Conservation (phyloP, 2,797 vertebrate genomes). For the Gymnopithys bicolor region DNA sequence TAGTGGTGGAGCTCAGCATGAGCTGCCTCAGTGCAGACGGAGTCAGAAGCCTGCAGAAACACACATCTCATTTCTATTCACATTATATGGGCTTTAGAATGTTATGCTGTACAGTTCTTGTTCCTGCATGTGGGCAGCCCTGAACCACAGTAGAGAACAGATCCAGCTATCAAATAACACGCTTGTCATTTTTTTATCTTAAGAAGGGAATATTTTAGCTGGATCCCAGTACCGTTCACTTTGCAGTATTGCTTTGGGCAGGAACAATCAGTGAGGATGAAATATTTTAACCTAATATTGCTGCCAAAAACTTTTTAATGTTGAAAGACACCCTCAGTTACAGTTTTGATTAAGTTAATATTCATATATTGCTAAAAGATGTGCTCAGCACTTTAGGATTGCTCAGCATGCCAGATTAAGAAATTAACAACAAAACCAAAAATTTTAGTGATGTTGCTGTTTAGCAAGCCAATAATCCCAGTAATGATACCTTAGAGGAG, state of each 20-base stretch:
- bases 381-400: not conserved
- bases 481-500: not conserved
- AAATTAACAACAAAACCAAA: not conserved
- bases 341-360: not conserved
- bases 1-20: not conserved
- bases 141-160: not conserved
- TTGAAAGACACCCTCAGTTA: not conserved
- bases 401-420: not conserved
- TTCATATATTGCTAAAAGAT: not conserved
- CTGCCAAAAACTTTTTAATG: not conserved
- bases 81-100: not conserved
- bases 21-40: rapidly evolving
- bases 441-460: not conserved
- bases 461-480: not conserved
- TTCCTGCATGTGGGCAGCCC: not conserved
- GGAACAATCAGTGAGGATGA: not conserved
- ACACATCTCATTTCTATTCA: not conserved
- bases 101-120: not conserved
- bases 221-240: not conserved
- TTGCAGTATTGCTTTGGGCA: not conserved
- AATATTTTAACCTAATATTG: not conserved
- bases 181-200: rapidly evolving
- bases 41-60: not conserved
- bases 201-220: not conserved
- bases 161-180: not conserved